Percentiles rank a stretch among this genome's conserved stretches.
Evolutionary conservation across 1,140 invertebrate species (phyloP).

Genomic region (Tribolium madens): DNA sequence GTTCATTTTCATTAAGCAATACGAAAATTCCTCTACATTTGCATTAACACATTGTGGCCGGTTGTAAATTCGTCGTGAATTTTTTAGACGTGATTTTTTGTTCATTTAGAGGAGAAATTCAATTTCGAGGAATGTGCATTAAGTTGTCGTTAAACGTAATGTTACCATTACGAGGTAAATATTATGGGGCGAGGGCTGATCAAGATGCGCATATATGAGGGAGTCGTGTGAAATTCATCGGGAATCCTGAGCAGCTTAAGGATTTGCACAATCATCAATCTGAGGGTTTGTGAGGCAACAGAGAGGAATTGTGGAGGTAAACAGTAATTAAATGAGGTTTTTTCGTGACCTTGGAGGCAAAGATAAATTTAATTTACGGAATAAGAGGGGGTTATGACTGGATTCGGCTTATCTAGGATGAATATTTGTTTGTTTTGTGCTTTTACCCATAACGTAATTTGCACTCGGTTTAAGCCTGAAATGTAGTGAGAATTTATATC

Average conservation of each 20-base stretch:
- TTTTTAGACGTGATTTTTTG: not conserved
- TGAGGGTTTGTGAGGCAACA: not conserved
- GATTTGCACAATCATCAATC: not conserved
- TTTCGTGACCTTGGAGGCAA: no score
- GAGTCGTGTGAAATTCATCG: conserved; percentile 1
- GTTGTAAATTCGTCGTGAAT: not conserved
- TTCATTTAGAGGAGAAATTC: conserved; percentile 7
- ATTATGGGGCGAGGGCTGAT: conserved; percentile 12
- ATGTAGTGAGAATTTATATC: no score
- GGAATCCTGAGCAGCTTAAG: not conserved
- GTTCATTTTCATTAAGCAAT: conserved; percentile 36
- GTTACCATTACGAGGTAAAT: conserved; percentile 16
- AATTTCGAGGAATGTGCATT: conserved; percentile 9
- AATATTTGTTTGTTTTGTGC: no score
- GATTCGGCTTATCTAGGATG: not conserved
- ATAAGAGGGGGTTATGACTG: no score
- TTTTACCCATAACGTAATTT: no score
- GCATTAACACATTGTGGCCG: conserved; percentile 25
- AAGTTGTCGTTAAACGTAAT: conserved; percentile 32
- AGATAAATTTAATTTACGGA: no score
- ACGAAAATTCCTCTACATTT: conserved; percentile 14
- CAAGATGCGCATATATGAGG: conserved; percentile 12
- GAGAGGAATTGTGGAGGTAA: not conserved
- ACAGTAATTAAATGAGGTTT: not conserved
- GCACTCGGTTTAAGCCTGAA: no score